These are phyloP conservation scores for Idaea straminata DNA, from an alignment of 2,888 invertebrate genomes.

Conservation along the genomic window DNA sequence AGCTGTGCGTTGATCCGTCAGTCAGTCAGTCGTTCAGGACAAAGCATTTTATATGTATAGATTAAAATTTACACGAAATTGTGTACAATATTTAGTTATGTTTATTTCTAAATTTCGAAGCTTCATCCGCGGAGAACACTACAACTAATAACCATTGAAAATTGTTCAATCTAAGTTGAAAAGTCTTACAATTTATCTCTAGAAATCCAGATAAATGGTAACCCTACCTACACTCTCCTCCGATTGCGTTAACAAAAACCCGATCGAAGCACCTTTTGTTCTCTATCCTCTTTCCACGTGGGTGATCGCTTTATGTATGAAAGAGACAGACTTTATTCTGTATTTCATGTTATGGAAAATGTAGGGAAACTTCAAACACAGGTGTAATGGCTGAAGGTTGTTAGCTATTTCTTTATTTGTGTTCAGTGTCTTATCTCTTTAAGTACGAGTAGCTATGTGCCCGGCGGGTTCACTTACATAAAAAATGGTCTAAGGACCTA, in stretches of 20 bases:
- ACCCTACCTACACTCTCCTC: neutral
- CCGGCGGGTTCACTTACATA: too few species aligned
- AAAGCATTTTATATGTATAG: too few species aligned
- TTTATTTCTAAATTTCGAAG: too few species aligned
- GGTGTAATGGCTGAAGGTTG: neutral
- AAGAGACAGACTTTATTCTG: conserved; percentile 11
- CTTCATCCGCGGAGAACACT: neutral
- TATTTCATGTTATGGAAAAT: conserved; percentile 13
- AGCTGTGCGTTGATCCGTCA: too few species aligned
- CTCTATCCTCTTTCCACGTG: conserved; percentile 16
- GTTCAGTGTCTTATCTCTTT: neutral
- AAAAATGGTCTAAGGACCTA: too few species aligned
- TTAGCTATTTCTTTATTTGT: neutral
- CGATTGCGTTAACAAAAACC: conserved; percentile 25
- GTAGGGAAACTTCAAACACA: conserved; percentile 17
- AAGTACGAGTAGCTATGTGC: neutral
- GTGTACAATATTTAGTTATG: too few species aligned
- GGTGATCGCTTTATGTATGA: conserved; percentile 7
- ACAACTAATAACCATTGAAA: neutral
- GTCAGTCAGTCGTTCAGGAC: too few species aligned
- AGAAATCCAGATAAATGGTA: neutral
- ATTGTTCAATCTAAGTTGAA: neutral
- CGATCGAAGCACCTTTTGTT: conserved; percentile 24
- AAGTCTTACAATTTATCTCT: neutral
- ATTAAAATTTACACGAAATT: too few species aligned